phyloP scores from a whole-genome alignment of 2,113 vertebrate genomes.

The Scophthalmus maximus region DNA sequence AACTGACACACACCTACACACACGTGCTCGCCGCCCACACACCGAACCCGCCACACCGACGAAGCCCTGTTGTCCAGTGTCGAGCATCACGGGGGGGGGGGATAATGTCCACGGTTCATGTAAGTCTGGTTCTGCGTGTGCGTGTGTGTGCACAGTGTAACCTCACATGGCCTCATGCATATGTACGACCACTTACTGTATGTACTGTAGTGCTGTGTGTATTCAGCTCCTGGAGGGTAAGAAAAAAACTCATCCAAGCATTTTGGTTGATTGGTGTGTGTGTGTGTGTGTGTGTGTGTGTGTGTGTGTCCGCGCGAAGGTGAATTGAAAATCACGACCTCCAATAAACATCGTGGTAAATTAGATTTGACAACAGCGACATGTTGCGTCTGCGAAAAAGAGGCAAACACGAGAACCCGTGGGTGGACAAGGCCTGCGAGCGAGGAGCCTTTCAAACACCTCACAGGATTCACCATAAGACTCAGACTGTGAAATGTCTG shows the following conservation, averaged over 20 bases:
- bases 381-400: not conserved
- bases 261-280: no score
- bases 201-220: no score
- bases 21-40: constrained; percentile 53
- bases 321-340: constrained; percentile 13
- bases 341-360: constrained; percentile 11
- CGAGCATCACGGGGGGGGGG: constrained; percentile 55
- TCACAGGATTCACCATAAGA: no score
- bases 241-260: no score
- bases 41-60: constrained; percentile 22
- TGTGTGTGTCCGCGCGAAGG: not conserved
- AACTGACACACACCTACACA: constrained; percentile 67
- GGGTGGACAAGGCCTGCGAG: constrained; percentile 11
- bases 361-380: constrained; percentile 14
- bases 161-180: no score
- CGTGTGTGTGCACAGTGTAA: no score
- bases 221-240: no score
- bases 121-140: constrained; percentile 42
- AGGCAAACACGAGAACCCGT: not conserved
- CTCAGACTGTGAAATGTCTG: no score
- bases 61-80: constrained; percentile 59
- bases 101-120: constrained; percentile 51
- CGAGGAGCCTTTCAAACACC: no score
- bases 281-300: not conserved
- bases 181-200: no score